Evolutionary conservation across 2,888 invertebrate genomes (phyloP).

Genomic region (Cantharis lateralis): DNA sequence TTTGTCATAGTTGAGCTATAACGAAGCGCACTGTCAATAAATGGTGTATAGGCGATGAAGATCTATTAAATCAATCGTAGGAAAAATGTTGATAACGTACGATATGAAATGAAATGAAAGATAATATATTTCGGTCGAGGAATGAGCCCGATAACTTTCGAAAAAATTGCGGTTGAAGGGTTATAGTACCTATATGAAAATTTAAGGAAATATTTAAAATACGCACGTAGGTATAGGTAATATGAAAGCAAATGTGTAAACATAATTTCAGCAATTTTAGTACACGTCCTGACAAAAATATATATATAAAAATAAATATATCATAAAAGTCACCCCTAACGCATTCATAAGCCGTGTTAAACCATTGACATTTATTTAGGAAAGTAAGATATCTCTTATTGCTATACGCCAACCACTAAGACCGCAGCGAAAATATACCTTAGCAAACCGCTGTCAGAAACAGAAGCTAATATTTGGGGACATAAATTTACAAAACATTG

Average conservation of each 20-base stretch:
- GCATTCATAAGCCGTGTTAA: constrained; percentile 39
- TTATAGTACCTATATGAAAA: too few relatives aligned
- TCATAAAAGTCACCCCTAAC: constrained; percentile 18
- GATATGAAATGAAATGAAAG: not conserved
- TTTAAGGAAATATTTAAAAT: not conserved
- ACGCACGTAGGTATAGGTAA: not conserved
- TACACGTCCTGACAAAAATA: not conserved
- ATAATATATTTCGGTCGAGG: not conserved
- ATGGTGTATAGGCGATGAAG: not conserved
- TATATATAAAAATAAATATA: not conserved
- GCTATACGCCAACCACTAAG: constrained; percentile 42
- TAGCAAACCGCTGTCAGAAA: constrained; percentile 47
- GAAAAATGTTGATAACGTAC: not conserved
- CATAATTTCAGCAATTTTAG: not conserved
- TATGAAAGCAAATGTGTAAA: not conserved
- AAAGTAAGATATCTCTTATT: constrained; percentile 49
- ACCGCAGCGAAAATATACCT: constrained; percentile 49
- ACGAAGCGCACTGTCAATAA: not conserved
- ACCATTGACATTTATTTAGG: constrained; percentile 54
- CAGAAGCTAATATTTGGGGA: constrained; percentile 60
- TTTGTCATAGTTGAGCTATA: not conserved
- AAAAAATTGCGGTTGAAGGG: not conserved
- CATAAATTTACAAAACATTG: constrained; percentile 62
- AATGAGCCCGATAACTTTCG: not conserved
- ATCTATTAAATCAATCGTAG: not conserved